These are phyloP conservation scores for Achlya flavicornis DNA, from an alignment of 2,888 invertebrate genomes.

Conservation along the genomic window DNA sequence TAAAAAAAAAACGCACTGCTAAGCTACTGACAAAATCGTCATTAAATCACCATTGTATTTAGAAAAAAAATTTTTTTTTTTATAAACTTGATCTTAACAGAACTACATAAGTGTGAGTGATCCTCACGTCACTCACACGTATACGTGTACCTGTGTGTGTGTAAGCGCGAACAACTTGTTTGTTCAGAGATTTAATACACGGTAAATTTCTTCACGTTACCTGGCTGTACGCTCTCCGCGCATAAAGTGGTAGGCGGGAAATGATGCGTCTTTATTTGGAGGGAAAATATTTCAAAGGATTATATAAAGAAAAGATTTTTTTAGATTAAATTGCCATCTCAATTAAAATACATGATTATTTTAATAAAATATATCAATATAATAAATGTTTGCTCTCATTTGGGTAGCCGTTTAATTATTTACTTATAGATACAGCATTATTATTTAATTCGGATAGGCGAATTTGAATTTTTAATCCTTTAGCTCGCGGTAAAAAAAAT, in stretches of 20 bases:
- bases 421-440: too few species aligned
- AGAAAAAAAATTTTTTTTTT: background rate
- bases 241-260: constrained; percentile 43
- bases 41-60: too few species aligned
- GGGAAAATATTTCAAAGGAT: constrained; percentile 1
- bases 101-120: background rate
- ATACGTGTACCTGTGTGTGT: constrained; percentile 31
- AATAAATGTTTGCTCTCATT: too few species aligned
- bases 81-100: background rate
- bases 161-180: constrained; percentile 82
- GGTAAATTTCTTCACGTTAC: constrained; percentile 81
- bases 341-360: too few species aligned
- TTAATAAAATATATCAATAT: too few species aligned
- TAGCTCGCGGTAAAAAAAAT: too few species aligned
- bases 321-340: background rate
- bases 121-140: background rate
- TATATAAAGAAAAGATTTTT: background rate
- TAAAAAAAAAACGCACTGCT: too few species aligned
- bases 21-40: too few species aligned
- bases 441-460: too few species aligned
- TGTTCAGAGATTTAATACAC: constrained; percentile 83
- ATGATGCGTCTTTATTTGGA: constrained; percentile 22
- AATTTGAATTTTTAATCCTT: too few species aligned
- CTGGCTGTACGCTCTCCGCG: constrained; percentile 48
- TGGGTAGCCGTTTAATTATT: too few species aligned